Evolutionary conservation across 2,888 invertebrate species (phyloP).

Genomic region (Parasteatoda lunata): DNA sequence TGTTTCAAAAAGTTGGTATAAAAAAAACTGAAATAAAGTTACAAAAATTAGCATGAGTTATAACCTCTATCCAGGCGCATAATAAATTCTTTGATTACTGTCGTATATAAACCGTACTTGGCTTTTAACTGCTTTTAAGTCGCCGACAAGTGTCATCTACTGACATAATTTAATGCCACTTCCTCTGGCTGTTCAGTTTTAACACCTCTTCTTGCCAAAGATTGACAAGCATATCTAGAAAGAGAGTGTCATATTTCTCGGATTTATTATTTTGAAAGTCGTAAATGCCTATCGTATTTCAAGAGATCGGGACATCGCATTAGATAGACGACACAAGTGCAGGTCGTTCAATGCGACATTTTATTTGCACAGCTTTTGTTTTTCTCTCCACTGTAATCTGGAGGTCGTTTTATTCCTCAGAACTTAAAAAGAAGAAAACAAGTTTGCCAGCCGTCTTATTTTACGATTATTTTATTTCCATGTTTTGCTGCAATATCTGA

Average conservation of each 20-base stretch:
- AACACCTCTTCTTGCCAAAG: no score
- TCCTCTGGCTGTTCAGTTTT: no score
- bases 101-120: no score
- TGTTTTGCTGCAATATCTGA: neutral
- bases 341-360: neutral
- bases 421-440: neutral
- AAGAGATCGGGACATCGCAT: neutral
- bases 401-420: neutral
- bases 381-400: conserved; percentile 1
- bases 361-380: conserved; percentile 46
- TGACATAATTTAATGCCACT: no score
- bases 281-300: neutral
- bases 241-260: neutral
- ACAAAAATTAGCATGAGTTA: no score
- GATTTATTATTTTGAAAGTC: neutral
- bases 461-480: neutral
- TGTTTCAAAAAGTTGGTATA: no score
- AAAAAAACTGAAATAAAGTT: no score
- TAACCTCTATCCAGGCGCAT: no score
- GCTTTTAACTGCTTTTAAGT: no score
- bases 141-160: no score
- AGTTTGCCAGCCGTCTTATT: neutral
- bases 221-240: no score
- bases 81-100: no score
- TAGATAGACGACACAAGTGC: neutral